Evolutionary conservation across 2,888 invertebrate species (phyloP).

Genomic region (Lypha dubia): DNA sequence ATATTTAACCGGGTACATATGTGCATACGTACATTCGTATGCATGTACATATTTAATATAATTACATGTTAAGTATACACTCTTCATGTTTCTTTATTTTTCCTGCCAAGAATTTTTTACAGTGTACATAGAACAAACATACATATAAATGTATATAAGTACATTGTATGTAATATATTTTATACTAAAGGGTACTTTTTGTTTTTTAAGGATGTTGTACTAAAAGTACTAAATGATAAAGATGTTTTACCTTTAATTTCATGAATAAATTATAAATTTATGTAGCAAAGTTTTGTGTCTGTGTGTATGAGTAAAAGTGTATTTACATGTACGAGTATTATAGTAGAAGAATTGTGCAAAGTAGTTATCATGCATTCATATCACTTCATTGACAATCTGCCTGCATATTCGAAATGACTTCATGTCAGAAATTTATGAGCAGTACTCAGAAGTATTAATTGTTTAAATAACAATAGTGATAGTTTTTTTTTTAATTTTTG

Average conservation of each 20-base stretch:
- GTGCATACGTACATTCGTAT: background rate
- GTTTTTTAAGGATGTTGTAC: conserved; percentile 17
- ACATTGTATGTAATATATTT: too few relatives aligned
- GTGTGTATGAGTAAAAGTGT: background rate
- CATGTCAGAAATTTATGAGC: background rate
- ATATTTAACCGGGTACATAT: conserved; percentile 26
- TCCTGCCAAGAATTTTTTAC: conserved; percentile 17
- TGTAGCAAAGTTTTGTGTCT: conserved; percentile 62
- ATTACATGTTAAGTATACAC: conserved; percentile 55
- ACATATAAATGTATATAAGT: too few relatives aligned
- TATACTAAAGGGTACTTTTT: background rate
- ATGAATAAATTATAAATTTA: conserved; percentile 81
- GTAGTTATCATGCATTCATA: conserved; percentile 72
- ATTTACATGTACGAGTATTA: conserved; percentile 12
- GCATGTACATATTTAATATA: conserved; percentile 40
- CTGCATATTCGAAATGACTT: conserved; percentile 1
- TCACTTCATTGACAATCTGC: conserved; percentile 17
- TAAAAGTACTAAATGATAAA: conserved; percentile 58
- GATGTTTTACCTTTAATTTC: conserved; percentile 73
- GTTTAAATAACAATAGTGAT: too few relatives aligned
- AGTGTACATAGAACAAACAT: background rate
- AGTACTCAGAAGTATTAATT: background rate
- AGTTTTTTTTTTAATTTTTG: too few relatives aligned
- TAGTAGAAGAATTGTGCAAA: conserved; percentile 4
- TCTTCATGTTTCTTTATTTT: conserved; percentile 14